Conservation (phyloP, 2,113 vertebrate species). For the Apistogramma diplotaenia region DNA sequence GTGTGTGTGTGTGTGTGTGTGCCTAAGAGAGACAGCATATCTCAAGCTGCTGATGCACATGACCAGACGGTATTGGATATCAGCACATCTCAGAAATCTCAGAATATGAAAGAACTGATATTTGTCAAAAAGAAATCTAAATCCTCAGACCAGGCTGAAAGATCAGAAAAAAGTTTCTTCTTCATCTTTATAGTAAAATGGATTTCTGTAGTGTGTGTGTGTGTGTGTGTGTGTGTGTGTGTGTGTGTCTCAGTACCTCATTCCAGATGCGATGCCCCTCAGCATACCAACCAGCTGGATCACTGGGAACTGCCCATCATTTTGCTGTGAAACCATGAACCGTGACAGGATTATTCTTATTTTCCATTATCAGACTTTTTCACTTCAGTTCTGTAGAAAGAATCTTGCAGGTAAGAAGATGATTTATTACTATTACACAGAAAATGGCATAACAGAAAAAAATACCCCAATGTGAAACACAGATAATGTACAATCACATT, state of each 20-base stretch:
- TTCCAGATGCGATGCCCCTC: conserved; percentile 91
- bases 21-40: background rate
- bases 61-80: background rate
- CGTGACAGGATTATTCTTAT: conserved; percentile 31
- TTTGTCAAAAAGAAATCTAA: conserved; percentile 7
- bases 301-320: conserved; percentile 94
- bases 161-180: background rate
- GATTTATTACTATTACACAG: background rate
- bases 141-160: conserved; percentile 9
- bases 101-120: background rate
- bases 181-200: conserved; percentile 12
- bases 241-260: conserved; percentile 78
- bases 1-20: background rate
- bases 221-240: conserved; percentile 1
- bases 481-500: background rate
- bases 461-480: background rate
- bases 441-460: background rate
- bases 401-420: background rate
- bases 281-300: conserved; percentile 98
- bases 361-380: conserved; percentile 18
- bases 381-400: background rate
- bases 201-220: background rate
- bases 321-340: conserved; percentile 82
- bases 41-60: background rate
- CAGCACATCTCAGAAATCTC: background rate